Evolutionary conservation across 2,797 vertebrate genomes (phyloP).

Genomic region (Mormyrus proboscirostris): DNA sequence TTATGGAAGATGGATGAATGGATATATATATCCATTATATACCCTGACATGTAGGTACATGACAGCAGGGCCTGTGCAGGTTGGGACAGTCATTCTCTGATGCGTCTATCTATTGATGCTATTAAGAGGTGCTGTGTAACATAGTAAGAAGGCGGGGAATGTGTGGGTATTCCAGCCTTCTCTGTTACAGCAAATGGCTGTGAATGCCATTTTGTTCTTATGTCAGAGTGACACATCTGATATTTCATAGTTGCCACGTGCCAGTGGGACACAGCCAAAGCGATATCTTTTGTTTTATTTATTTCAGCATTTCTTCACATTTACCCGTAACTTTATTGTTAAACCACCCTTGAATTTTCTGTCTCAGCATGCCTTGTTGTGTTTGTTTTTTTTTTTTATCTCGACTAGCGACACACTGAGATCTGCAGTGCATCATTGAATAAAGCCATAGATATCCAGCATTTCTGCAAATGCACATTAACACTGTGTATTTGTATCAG

Average conservation of each 20-base stretch:
- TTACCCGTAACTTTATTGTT: not conserved
- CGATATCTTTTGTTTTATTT: not conserved
- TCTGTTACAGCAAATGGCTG: not conserved
- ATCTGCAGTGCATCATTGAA: not conserved
- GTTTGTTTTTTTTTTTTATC: not conserved
- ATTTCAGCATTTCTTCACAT: not conserved
- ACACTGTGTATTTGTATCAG: not conserved
- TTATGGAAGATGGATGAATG: not conserved
- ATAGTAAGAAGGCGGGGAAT: not conserved
- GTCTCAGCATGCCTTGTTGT: not conserved
- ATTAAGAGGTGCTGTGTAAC: not conserved
- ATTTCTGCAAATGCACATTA: not conserved
- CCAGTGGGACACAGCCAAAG: not conserved
- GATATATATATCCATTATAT: not conserved
- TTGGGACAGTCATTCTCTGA: not conserved
- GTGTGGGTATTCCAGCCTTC: not conserved
- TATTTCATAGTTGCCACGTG: not conserved
- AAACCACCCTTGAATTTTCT: not conserved
- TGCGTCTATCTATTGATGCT: not conserved
- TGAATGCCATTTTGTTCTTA: not conserved
- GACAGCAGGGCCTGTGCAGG: not conserved
- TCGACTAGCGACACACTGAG: not conserved
- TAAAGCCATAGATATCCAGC: not conserved
- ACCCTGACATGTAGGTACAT: not conserved
- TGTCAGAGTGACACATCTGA: not conserved